Evolutionary conservation across 2,113 vertebrate genomes (phyloP), one percentile per base, ranked within the genome.

Genomic region (Myxocyprinus asiaticus): DNA sequence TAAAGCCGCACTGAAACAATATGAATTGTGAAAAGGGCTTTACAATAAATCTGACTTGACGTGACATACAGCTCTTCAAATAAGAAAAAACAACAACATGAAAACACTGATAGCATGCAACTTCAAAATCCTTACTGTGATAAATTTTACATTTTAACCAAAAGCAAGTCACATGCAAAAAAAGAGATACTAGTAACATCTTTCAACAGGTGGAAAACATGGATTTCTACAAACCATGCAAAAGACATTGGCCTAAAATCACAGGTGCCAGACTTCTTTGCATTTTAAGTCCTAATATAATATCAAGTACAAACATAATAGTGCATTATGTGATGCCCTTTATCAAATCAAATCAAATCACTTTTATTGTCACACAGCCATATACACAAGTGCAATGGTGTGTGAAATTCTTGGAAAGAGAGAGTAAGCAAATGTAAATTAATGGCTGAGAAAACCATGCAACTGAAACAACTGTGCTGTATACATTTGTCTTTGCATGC

Each of bases 321-420:
- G 68, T 51, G n/a, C 59, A 47, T 82, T 90, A 87, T 87, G 84
- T 85, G 83, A 75, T 91, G 88, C 80, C 88, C 88, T 91, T 91
- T 90, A n/a, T n/a, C n/a, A n/a, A n/a, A n/a, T n/a, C n/a, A n/a
- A n/a, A n/a, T n/a, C n/a, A n/a, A n/a, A n/a, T n/a, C n/a, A n/a
- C n/a, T n/a, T n/a, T n/a, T n/a, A n/a, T n/a, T n/a, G n/a, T n/a
- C n/a, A n/a, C n/a, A n/a, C n/a, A n/a, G n/a, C n/a, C n/a, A n/a
- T n/a, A n/a, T n/a, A n/a, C n/a, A n/a, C n/a, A n/a, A n/a, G n/a
- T n/a, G n/a, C n/a, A n/a, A n/a, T n/a, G n/a, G n/a, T n/a, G n/a
- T n/a, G n/a, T n/a, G n/a, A n/a, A n/a, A n/a, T n/a, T n/a, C n/a
- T n/a, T n/a, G n/a, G n/a, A n/a, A n/a, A 61, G 83, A 85, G 84